A percentile compares a stretch with the other conserved stretches of the same genome.
These are phyloP conservation scores for Rousettus leschenaultii DNA, from an alignment of 2,113 vertebrate genomes.

Conservation along the genomic window DNA sequence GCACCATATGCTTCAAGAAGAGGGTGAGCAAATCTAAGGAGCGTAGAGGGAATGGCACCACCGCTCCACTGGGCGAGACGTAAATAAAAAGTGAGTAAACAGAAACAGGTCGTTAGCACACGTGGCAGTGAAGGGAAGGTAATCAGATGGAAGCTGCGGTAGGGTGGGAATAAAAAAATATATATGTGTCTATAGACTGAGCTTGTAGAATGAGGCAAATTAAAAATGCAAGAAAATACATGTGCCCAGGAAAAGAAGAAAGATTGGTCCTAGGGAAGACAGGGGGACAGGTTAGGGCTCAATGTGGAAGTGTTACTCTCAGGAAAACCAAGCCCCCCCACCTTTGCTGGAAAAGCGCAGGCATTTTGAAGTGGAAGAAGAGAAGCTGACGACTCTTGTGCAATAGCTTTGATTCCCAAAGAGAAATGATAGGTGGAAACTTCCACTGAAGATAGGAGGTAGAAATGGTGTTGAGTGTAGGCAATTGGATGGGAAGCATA, in stretches of 20 bases:
- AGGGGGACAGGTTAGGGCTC: not conserved
- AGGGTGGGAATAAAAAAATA: not conserved
- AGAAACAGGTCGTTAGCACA: not conserved
- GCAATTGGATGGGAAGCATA: not conserved
- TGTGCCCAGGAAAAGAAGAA: not conserved
- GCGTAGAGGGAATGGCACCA: not conserved
- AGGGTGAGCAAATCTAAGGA: not conserved
- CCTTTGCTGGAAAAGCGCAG: not conserved
- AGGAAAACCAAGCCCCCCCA: not conserved
- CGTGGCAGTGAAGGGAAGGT: not conserved
- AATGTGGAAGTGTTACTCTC: not conserved
- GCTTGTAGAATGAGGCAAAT: not conserved
- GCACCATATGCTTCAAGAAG: not conserved
- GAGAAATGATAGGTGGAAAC: not conserved
- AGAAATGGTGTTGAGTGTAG: not conserved
- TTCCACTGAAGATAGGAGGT: not conserved
- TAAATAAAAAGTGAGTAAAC: not conserved
- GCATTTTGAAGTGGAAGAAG: not conserved
- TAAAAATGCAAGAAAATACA: constrained; percentile 25
- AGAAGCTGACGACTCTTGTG: not conserved
- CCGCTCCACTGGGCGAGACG: not conserved
- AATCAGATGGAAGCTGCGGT: not conserved
- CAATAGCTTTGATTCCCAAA: not conserved
- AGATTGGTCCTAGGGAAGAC: not conserved
- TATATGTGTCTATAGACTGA: not conserved